Evolutionary conservation across 2,113 vertebrate species (phyloP).

Genomic region (Seriola rivoliana): DNA sequence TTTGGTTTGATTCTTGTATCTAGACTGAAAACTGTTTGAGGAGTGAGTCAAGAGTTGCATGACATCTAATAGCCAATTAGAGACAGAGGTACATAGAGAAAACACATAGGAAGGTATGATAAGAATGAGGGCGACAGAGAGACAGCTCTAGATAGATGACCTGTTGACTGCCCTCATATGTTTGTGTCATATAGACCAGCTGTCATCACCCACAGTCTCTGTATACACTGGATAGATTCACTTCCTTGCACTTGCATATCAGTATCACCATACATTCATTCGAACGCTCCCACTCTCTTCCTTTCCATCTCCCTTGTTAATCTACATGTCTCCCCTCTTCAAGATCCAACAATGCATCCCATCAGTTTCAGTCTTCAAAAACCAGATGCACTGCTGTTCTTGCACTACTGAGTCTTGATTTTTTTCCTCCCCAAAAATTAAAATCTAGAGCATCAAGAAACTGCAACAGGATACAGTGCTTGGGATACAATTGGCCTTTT

Average conservation of each 20-base stretch:
- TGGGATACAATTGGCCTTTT: not conserved
- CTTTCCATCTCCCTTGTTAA: not conserved
- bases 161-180: constrained; percentile 21
- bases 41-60: constrained; percentile 39
- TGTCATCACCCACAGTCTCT: constrained; percentile 7
- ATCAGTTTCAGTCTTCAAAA: not conserved
- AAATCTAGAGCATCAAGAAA: not conserved
- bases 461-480: not conserved
- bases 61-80: constrained; percentile 18
- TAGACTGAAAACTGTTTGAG: constrained; percentile 36
- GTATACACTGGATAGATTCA: not conserved
- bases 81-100: not conserved
- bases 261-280: constrained; percentile 3
- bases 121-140: constrained; percentile 12
- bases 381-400: constrained; percentile 5
- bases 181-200: not conserved
- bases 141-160: constrained; percentile 14
- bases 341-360: not conserved
- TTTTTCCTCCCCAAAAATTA: not conserved
- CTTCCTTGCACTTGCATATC: constrained; percentile 5
- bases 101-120: constrained; percentile 9
- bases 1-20: constrained; percentile 29
- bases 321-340: not conserved
- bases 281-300: not conserved
- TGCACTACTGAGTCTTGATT: not conserved